Conservation (phyloP, 2,888 invertebrate species). For the Oscheius myriophilus region DNA sequence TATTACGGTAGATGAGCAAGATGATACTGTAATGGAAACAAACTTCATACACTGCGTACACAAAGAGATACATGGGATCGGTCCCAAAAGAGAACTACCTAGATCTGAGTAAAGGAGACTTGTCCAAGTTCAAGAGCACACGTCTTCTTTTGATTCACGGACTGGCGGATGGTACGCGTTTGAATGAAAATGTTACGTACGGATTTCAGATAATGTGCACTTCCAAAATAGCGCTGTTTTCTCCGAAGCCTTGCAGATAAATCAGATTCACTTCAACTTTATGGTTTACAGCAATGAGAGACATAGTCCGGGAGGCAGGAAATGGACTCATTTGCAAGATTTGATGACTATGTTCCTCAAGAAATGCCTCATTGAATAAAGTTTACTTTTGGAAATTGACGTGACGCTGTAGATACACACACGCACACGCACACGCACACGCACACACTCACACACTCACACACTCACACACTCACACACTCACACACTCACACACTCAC, state of each 20-base stretch:
- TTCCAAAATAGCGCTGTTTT: conserved; percentile 92
- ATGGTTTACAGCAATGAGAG: conserved; percentile 76
- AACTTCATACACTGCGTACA: conserved; percentile 84
- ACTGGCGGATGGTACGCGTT: conserved; percentile 81
- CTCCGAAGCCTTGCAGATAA: conserved; percentile 84
- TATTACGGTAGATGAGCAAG: conserved; percentile 81
- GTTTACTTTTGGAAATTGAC: too few species aligned
- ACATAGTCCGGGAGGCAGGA: too few species aligned
- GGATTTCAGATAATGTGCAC: conserved; percentile 82
- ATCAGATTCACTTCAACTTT: conserved; percentile 88
- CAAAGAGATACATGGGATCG: conserved; percentile 95
- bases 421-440: too few species aligned
- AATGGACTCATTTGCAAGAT: too few species aligned
- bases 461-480: too few species aligned
- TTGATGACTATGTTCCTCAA: too few species aligned
- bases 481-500: too few species aligned
- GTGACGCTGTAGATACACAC: too few species aligned
- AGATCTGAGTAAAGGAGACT: conserved; percentile 77
- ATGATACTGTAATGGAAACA: too few species aligned
- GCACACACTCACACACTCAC: too few species aligned
- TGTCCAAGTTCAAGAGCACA: conserved; percentile 85
- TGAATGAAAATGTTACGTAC: conserved; percentile 74
- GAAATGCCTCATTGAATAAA: too few species aligned
- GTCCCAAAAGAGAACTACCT: conserved; percentile 79
- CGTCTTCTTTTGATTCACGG: conserved; percentile 91